Conservation (phyloP, 37 sponge, comb jelly and placozoan genomes). For the Dysidea cf. avara region DNA sequence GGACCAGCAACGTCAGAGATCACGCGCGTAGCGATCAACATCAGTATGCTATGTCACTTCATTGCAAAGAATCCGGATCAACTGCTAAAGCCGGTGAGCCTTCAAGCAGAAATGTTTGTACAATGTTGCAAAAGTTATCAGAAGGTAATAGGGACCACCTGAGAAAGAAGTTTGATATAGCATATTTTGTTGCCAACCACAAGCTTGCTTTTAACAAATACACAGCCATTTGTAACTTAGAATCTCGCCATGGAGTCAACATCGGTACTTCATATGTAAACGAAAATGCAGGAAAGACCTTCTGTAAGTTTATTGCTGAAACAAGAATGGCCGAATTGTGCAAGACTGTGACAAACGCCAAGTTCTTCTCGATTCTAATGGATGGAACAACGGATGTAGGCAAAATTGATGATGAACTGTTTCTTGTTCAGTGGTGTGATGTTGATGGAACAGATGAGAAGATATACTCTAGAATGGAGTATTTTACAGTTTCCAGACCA, state of each 20-base stretch:
- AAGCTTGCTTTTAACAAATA: conserved; percentile 13
- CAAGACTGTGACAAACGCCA: conserved; percentile 17
- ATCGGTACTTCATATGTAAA: conserved; percentile 23
- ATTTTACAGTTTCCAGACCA: conserved; percentile 36
- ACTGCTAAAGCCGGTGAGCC: no score
- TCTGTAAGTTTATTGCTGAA: conserved; percentile 44
- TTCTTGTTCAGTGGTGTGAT: conserved; percentile 56
- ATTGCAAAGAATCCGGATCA: no score
- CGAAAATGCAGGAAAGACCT: conserved; percentile 26
- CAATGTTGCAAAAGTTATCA: no score
- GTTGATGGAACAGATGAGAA: conserved; percentile 37
- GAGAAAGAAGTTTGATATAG: conserved; percentile 9
- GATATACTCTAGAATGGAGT: conserved; percentile 43
- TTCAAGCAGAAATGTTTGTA: no score
- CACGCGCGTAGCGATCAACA: no score
- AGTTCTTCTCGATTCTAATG: conserved; percentile 56
- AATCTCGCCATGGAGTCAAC: conserved; percentile 38
- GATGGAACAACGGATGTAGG: conserved; percentile 53
- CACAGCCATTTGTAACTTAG: conserved; percentile 22
- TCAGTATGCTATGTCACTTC: no score
- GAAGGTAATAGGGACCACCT: no score
- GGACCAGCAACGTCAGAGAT: no score
- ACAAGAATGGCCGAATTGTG: conserved; percentile 9
- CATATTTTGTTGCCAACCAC: conserved; percentile 3
- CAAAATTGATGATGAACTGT: conserved; percentile 56